Evolutionary conservation across 2,888 invertebrate species (phyloP).

Genomic region (Aspidiotus rigidus): DNA sequence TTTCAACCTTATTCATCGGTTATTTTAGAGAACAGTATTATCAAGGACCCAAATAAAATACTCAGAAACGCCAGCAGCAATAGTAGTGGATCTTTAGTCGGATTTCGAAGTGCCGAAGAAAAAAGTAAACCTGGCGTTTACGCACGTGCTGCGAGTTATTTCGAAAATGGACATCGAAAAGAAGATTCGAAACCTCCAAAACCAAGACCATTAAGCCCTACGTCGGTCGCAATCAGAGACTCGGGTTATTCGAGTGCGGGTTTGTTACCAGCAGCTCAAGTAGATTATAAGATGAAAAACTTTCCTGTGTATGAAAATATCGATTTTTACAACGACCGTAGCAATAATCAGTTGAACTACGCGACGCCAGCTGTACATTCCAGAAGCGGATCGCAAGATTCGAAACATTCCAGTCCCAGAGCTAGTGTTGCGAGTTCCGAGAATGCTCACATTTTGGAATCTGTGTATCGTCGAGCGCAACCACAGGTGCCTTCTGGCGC

Average conservation of each 20-base stretch:
- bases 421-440: slow-evolving; percentile 42
- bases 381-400: slow-evolving; percentile 45
- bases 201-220: background rate
- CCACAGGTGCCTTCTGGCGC: slow-evolving; percentile 62
- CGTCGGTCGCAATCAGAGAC: background rate
- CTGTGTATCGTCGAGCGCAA: slow-evolving; percentile 63
- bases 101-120: background rate
- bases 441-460: slow-evolving; percentile 47
- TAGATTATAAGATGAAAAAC: slow-evolving; percentile 37
- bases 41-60: slow-evolving; percentile 4
- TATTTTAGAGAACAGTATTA: background rate
- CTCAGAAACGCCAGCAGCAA: background rate
- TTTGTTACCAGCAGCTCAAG: background rate
- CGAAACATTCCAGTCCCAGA: slow-evolving; percentile 46
- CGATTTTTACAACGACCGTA: slow-evolving; percentile 61
- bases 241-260: background rate
- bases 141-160: slow-evolving; percentile 3
- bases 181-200: slow-evolving; percentile 6
- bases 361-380: slow-evolving; percentile 46
- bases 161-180: slow-evolving; percentile 19
- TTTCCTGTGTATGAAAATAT: slow-evolving; percentile 71
- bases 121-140: slow-evolving; percentile 8
- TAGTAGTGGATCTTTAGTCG: background rate
- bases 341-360: slow-evolving; percentile 48
- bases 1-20: slow-evolving; percentile 14